Evolutionary conservation across 2,113 vertebrate species (phyloP).

Genomic region (Uropsilus gracilis): DNA sequence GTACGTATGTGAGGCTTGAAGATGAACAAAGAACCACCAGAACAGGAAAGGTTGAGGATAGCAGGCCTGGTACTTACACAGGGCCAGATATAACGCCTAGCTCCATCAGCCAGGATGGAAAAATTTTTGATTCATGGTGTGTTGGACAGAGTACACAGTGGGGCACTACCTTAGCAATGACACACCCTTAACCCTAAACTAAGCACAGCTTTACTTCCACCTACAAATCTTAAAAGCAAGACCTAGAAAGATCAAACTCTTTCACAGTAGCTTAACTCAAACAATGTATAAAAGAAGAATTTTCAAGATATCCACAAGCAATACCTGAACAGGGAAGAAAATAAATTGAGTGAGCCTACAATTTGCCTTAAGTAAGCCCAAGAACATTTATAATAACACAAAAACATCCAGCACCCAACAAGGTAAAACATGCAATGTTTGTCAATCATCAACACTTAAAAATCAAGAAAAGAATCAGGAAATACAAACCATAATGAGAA

Average conservation of each 20-base stretch:
- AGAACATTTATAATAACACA: slow-evolving; percentile 25
- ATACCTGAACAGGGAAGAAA: not conserved
- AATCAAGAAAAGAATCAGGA: slow-evolving; percentile 1
- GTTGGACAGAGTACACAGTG: not conserved
- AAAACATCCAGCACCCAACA: slow-evolving; percentile 26
- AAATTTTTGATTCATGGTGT: not conserved
- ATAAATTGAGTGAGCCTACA: not conserved
- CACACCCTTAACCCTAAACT: not conserved
- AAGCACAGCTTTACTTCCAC: not conserved
- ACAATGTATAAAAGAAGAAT: not conserved
- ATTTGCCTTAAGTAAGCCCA: not conserved
- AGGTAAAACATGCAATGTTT: slow-evolving; percentile 16
- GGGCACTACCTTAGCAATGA: not conserved
- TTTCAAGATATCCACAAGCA: slow-evolving; percentile 30
- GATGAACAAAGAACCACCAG: not conserved
- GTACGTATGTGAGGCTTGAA: not conserved
- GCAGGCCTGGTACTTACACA: not conserved
- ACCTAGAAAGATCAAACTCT: slow-evolving; percentile 3
- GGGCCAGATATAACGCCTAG: not conserved
- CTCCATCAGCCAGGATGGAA: not conserved
- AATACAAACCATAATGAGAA: not conserved
- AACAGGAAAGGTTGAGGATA: not conserved
- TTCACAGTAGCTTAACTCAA: not conserved
- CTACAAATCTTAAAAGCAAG: slow-evolving; percentile 35
- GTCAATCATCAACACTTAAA: not conserved